A percentile compares a stretch with the other conserved stretches of the same genome.
phyloP scores from a whole-genome alignment of 2,797 vertebrate genomes.

The Neostethus bicornis region DNA sequence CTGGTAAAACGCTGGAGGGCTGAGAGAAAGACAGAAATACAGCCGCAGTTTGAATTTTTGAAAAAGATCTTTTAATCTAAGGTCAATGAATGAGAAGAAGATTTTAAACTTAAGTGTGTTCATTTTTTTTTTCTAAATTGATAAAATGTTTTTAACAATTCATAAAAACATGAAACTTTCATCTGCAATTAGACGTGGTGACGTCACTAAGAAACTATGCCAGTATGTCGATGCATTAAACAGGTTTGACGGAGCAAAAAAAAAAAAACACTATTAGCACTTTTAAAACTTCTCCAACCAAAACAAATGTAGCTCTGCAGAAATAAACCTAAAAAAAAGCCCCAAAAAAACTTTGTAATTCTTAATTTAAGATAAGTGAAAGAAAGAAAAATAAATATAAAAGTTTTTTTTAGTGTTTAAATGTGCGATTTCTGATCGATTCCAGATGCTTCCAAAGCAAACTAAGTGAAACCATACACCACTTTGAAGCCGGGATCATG shows the following conservation, averaged over 20 bases:
- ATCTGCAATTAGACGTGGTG: background rate
- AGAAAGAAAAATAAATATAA: too few relatives aligned
- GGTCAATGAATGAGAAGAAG: background rate
- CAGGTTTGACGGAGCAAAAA: background rate
- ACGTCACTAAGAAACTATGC: background rate
- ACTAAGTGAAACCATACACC: constrained; percentile 4
- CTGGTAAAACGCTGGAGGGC: constrained; percentile 38
- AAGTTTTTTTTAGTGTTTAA: too few relatives aligned
- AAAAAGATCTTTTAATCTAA: constrained; percentile 9
- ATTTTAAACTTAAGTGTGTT: constrained; percentile 3
- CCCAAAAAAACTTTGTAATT: too few relatives aligned
- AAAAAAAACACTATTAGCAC: background rate
- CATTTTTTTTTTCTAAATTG: too few relatives aligned
- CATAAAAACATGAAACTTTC: background rate
- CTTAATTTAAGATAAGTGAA: too few relatives aligned
- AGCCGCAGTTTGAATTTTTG: constrained; percentile 9
- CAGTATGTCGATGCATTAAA: background rate
- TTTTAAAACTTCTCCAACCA: too few relatives aligned
- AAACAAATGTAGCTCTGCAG: too few relatives aligned
- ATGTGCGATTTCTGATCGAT: background rate
- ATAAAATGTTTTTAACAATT: too few relatives aligned
- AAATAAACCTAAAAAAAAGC: too few relatives aligned
- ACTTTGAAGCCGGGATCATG: constrained; percentile 1
- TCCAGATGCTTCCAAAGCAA: background rate
- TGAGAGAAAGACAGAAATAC: constrained; percentile 14